These are phyloP conservation scores for Lymantria monacha DNA, from an alignment of 2,888 invertebrate species.

Conservation along the genomic window DNA sequence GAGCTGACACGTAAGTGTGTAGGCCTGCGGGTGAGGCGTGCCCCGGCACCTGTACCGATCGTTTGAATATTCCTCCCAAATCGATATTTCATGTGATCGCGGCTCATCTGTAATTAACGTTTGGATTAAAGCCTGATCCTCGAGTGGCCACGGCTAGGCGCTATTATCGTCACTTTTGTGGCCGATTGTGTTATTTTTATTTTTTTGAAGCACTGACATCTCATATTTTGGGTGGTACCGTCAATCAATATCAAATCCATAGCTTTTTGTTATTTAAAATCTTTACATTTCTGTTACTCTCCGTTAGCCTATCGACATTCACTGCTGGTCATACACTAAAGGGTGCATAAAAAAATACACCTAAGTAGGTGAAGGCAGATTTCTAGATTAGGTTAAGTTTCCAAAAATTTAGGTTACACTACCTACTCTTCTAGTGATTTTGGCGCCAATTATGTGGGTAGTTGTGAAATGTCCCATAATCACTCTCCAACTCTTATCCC, in stretches of 20 bases:
- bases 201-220: slow-evolving; percentile 1
- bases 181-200: slow-evolving; percentile 32
- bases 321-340: too few relatives aligned
- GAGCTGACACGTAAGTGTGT: slow-evolving; percentile 52
- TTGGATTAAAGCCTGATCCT: slow-evolving; percentile 58
- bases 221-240: slow-evolving; percentile 15
- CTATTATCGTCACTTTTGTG: slow-evolving; percentile 59
- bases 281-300: background rate
- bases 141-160: slow-evolving; percentile 67
- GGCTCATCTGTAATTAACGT: slow-evolving; percentile 70
- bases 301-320: too few relatives aligned
- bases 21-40: slow-evolving; percentile 65
- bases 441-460: too few relatives aligned
- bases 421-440: too few relatives aligned
- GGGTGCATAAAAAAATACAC: too few relatives aligned
- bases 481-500: too few relatives aligned
- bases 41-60: slow-evolving; percentile 69
- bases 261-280: background rate
- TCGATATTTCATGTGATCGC: slow-evolving; percentile 75
- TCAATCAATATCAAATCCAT: slow-evolving; percentile 10
- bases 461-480: too few relatives aligned
- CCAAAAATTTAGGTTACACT: too few relatives aligned
- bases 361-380: too few relatives aligned
- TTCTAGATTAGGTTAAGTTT: too few relatives aligned
- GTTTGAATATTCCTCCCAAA: slow-evolving; percentile 69